These are phyloP conservation scores for Pandion haliaetus DNA, from an alignment of 2,113 vertebrate genomes.

Conservation along the genomic window DNA sequence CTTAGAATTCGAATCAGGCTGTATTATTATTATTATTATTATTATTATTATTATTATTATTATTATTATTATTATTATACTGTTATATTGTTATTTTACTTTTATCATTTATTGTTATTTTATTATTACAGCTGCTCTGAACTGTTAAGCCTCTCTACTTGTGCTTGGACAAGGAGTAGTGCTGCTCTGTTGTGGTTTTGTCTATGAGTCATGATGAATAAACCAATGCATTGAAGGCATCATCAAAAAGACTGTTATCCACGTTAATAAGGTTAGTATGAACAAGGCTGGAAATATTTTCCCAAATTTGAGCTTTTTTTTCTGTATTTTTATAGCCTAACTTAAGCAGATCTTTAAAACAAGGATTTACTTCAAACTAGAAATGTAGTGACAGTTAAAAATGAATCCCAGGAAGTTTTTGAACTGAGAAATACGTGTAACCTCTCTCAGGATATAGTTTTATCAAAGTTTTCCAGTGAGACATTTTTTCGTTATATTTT, in stretches of 20 bases:
- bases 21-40: accelerated
- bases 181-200: background rate
- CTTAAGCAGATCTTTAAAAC: background rate
- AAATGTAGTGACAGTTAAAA: background rate
- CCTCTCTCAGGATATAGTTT: background rate
- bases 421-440: background rate
- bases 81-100: accelerated
- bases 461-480: background rate
- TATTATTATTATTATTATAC: background rate
- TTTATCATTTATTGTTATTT: background rate
- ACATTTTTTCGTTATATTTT: background rate
- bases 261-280: background rate
- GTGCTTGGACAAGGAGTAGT: background rate
- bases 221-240: background rate
- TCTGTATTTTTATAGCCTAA: background rate
- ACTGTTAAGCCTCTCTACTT: background rate
- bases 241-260: accelerated
- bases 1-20: too few relatives aligned
- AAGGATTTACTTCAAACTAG: background rate
- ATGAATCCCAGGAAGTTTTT: background rate
- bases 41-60: background rate
- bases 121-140: background rate
- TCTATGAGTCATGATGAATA: background rate
- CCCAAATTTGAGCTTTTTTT: too few relatives aligned
- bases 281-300: background rate